Conservation (phyloP, 1,140 invertebrate genomes). For the Neelides sp. region DNA sequence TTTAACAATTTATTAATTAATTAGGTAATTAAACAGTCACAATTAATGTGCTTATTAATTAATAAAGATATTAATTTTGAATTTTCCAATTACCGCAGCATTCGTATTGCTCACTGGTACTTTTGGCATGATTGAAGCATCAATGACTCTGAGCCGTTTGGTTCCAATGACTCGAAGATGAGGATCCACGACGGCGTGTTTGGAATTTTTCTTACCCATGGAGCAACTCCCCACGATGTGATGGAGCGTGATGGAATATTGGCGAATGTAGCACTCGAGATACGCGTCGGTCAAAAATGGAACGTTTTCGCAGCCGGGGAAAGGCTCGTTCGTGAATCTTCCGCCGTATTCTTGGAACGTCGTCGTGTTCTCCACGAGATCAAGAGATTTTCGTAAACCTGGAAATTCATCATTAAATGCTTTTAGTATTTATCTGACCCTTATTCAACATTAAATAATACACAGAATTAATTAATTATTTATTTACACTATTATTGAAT, state of each 20-base stretch:
- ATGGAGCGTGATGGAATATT: conserved; percentile 74
- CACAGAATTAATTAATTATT: no score
- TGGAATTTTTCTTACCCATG: conserved; percentile 51
- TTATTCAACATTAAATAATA: no score
- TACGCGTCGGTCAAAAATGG: conserved; percentile 63
- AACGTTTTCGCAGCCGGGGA: conserved; percentile 48
- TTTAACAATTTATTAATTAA: no score
- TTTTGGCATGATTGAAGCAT: conserved; percentile 37
- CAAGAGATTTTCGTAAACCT: conserved; percentile 1
- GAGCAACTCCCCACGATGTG: conserved; percentile 81
- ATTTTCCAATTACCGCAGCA: not conserved
- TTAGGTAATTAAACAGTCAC: no score
- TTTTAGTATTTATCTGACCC: no score
- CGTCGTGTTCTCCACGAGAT: conserved; percentile 6
- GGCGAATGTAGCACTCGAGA: conserved; percentile 61
- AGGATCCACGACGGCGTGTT: conserved; percentile 41
- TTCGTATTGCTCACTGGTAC: conserved; percentile 21
- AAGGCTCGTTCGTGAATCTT: conserved; percentile 32
- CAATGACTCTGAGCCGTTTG: conserved; percentile 45
- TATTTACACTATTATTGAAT: no score
- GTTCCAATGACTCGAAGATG: conserved; percentile 40
- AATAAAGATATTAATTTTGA: not conserved
- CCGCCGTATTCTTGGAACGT: not conserved
- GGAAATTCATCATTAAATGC: no score
- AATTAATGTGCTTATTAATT: no score